These are phyloP conservation scores for Hormaphis cornu DNA, from an alignment of 1,140 invertebrate species.

Conservation along the genomic window DNA sequence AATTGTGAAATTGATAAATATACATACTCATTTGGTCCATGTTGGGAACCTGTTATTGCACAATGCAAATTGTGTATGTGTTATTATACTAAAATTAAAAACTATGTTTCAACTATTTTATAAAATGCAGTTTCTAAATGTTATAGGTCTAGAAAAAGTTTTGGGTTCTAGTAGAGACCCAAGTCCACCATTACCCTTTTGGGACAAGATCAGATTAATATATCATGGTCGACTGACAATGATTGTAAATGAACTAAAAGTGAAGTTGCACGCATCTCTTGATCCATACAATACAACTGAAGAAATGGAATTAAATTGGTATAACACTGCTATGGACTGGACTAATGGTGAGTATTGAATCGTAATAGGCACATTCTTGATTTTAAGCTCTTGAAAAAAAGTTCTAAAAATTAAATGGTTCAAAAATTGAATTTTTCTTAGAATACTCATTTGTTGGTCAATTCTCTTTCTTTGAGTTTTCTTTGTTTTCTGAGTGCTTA, in stretches of 20 bases:
- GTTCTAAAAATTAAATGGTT: too few species aligned
- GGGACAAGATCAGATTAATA: constrained; percentile 91
- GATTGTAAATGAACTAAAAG: constrained; percentile 72
- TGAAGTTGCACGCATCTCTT: constrained; percentile 83
- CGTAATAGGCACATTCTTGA: background rate
- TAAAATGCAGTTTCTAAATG: constrained; percentile 34
- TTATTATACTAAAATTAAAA: background rate
- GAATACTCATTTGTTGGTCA: too few species aligned
- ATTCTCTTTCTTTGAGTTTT: too few species aligned
- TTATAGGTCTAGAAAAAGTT: constrained; percentile 69
- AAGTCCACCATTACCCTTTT: constrained; percentile 85
- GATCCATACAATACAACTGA: constrained; percentile 99
- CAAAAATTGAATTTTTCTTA: too few species aligned
- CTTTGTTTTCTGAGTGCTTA: too few species aligned
- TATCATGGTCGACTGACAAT: constrained; percentile 87
- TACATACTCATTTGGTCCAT: constrained; percentile 90
- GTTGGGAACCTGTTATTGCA: constrained; percentile 96
- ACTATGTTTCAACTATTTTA: background rate
- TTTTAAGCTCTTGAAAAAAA: background rate
- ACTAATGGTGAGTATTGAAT: constrained; percentile 62
- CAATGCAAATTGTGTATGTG: constrained; percentile 80
- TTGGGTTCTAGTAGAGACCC: constrained; percentile 82
- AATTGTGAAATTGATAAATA: constrained; percentile 83
- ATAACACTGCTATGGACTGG: constrained; percentile 85
- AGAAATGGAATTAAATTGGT: constrained; percentile 96